Conservation (phyloP, 2,888 invertebrate genomes). For the Phengaris arion region DNA sequence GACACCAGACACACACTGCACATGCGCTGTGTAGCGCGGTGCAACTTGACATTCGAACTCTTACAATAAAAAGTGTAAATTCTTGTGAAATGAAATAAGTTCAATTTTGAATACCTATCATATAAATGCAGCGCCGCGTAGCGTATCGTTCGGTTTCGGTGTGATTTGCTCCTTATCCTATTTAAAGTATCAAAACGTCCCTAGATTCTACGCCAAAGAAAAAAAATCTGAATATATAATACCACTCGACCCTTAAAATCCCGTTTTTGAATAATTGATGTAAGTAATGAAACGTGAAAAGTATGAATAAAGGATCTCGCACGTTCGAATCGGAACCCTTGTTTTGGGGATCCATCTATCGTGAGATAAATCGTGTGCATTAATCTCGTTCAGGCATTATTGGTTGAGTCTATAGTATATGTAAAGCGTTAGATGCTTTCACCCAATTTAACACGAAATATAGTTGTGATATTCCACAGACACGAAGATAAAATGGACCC, state of each 20-base stretch:
- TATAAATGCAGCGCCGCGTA: no score
- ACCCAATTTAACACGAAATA: constrained; percentile 12
- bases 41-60: no score
- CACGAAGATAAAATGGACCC: neutral
- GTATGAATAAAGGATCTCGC: constrained; percentile 9
- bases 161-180: no score
- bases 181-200: no score
- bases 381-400: constrained; percentile 14
- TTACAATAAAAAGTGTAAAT: no score
- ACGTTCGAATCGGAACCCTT: neutral
- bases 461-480: constrained; percentile 13
- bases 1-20: no score
- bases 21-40: no score
- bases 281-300: constrained; percentile 18
- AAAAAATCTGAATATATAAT: neutral
- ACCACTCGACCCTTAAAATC: constrained; percentile 5
- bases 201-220: neutral
- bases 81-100: no score
- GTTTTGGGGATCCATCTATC: constrained; percentile 12
- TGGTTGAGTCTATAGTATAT: constrained; percentile 17
- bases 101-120: no score
- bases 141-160: no score
- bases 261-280: constrained; percentile 6
- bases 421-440: constrained; percentile 15
- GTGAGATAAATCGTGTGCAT: constrained; percentile 15